phyloP scores from a whole-genome alignment of 2,888 invertebrate species.

The Noctua janthina region DNA sequence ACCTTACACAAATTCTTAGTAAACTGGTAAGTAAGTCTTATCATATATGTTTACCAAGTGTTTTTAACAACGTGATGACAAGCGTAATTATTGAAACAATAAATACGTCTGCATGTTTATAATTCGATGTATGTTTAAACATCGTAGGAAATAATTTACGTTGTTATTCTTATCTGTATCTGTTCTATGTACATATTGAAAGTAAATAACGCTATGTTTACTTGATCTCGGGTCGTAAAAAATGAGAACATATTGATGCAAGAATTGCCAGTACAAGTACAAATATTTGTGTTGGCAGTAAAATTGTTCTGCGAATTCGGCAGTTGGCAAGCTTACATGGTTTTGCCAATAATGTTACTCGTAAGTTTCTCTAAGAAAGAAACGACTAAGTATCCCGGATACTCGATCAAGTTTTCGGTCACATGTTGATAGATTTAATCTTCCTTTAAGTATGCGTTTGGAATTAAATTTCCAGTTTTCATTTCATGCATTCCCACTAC shows the following conservation, averaged over 20 bases:
- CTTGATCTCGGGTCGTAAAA: slow-evolving; percentile 44
- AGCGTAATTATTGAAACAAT: slow-evolving; percentile 9
- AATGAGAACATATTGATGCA: slow-evolving; percentile 26
- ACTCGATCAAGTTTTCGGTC: slow-evolving; percentile 31
- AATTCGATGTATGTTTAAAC: not conserved
- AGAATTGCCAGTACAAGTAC: slow-evolving; percentile 17
- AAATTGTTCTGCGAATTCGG: slow-evolving; percentile 40
- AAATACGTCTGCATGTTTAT: not conserved
- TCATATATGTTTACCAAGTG: slow-evolving; percentile 17
- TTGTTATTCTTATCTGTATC: slow-evolving; percentile 5
- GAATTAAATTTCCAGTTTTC: slow-evolving; percentile 43
- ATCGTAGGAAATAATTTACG: slow-evolving; percentile 7
- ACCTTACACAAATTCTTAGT: not conserved
- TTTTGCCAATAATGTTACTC: slow-evolving; percentile 39
- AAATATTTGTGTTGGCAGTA: slow-evolving; percentile 48
- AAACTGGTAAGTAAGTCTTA: not conserved
- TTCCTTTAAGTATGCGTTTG: slow-evolving; percentile 25
- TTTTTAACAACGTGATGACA: slow-evolving; percentile 12
- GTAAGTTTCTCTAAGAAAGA: slow-evolving; percentile 32
- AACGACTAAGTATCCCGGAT: slow-evolving; percentile 20
- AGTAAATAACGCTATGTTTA: slow-evolving; percentile 36
- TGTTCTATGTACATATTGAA: not conserved
- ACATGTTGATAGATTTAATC: slow-evolving; percentile 47
- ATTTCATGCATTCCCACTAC: slow-evolving; percentile 50
- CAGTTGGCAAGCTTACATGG: slow-evolving; percentile 55